Evolutionary conservation across 1,140 invertebrate species (phyloP).

Genomic region (Brachionus manjavacas): DNA sequence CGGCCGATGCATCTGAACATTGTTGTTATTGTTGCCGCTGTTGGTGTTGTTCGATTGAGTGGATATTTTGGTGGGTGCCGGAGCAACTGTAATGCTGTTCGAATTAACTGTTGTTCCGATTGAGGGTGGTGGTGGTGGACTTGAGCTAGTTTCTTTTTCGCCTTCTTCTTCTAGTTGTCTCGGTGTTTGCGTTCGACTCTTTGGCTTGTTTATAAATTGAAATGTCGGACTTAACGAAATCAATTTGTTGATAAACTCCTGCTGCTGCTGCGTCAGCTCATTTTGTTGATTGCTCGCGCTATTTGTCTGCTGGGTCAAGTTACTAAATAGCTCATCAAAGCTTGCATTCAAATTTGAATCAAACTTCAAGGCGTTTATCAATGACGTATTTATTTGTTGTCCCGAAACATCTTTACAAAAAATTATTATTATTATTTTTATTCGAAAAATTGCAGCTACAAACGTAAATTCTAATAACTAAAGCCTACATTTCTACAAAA

Average conservation of each 20-base stretch:
- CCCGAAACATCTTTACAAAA: neutral
- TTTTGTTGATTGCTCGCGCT: neutral
- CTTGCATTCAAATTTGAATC: neutral
- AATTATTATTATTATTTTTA: too few species aligned
- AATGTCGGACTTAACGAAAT: constrained; percentile 8
- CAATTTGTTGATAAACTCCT: constrained; percentile 8
- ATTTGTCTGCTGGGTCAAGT: neutral
- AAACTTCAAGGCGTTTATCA: constrained; percentile 35
- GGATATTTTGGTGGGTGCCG: neutral
- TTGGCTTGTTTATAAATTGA: constrained; percentile 22
- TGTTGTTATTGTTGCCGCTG: neutral
- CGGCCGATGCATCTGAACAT: constrained; percentile 30
- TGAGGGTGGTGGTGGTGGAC: constrained; percentile 33
- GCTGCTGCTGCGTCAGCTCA: neutral
- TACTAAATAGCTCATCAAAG: neutral
- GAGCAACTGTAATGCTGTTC: neutral
- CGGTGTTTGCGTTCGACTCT: neutral
- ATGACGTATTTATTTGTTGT: neutral
- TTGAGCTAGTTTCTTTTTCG: constrained; percentile 26
- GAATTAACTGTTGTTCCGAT: neutral
- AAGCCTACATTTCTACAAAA: too few species aligned
- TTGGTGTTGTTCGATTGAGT: neutral
- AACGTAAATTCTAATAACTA: too few species aligned
- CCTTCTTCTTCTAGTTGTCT: neutral
- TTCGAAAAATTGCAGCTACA: too few species aligned